A percentile compares a stretch with the other conserved stretches of the same genome.
Evolutionary conservation across 1,140 invertebrate genomes (phyloP).

Genomic region (Calycopis cecrops): DNA sequence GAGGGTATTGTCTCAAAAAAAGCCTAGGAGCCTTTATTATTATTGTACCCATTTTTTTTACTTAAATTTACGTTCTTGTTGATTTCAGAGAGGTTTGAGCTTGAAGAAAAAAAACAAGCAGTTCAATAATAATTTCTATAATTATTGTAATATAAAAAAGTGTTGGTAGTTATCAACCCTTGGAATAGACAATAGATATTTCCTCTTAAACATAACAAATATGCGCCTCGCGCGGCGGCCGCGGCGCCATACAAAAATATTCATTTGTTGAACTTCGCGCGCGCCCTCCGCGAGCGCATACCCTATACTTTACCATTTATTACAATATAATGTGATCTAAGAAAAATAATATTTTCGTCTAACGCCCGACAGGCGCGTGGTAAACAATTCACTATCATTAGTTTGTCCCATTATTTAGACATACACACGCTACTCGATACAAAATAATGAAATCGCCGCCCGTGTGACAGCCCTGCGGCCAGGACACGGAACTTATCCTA

Average conservation of each 20-base stretch:
- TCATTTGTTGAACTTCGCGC: conserved; percentile 46
- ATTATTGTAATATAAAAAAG: conserved; percentile 75
- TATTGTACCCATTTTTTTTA: neutral
- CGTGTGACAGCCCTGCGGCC: neutral
- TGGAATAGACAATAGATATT: conserved; percentile 73
- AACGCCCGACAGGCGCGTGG: conserved; percentile 57
- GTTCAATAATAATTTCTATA: conserved; percentile 75
- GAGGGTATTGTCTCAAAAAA: too few species aligned
- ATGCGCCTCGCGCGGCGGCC: conserved; percentile 35
- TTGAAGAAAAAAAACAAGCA: conserved; percentile 40
- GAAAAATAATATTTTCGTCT: conserved; percentile 75
- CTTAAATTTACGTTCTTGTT: neutral
- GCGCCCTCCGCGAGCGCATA: conserved; percentile 35
- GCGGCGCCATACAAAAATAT: conserved; percentile 65
- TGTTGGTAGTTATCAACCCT: conserved; percentile 72
- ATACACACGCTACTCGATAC: conserved; percentile 29
- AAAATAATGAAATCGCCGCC: conserved; percentile 25
- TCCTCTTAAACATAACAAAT: conserved; percentile 74
- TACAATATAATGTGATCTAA: conserved; percentile 74
- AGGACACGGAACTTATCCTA: conserved; percentile 23
- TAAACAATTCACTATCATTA: conserved; percentile 72
- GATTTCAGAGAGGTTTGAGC: too few species aligned
- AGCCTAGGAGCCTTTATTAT: too few species aligned
- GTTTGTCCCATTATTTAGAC: conserved; percentile 51
- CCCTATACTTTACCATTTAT: conserved; percentile 61